phyloP scores from a whole-genome alignment of 2,797 vertebrate genomes.

The Lepilemur ruficaudatus region DNA sequence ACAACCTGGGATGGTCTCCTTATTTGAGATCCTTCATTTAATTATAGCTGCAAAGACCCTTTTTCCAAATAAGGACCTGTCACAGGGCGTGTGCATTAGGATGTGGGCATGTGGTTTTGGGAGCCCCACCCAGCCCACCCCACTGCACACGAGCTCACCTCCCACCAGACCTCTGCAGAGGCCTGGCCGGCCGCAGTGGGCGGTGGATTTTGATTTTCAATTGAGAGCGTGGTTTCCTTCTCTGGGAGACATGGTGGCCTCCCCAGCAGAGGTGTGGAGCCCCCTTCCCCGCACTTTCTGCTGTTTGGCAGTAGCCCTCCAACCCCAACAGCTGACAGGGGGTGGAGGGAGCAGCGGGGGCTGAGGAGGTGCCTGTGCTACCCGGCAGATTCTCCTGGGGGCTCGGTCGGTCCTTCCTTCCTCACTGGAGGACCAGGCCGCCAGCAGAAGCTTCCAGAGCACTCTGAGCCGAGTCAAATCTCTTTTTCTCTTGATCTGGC shows the following conservation, averaged over 20 bases:
- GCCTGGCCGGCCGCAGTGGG: fast-evolving
- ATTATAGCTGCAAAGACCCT: background rate
- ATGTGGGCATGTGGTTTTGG: fast-evolving
- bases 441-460: background rate
- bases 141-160: fast-evolving
- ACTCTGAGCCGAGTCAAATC: background rate
- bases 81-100: fast-evolving
- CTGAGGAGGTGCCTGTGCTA: background rate
- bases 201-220: background rate
- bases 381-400: background rate
- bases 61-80: fast-evolving
- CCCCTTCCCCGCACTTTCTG: fast-evolving
- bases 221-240: background rate
- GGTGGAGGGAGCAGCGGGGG: background rate
- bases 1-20: background rate
- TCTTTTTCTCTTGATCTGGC: background rate
- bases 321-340: background rate
- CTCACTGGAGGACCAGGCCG: background rate
- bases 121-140: fast-evolving
- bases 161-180: fast-evolving
- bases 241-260: too few relatives aligned
- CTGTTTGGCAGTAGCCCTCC: background rate
- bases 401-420: background rate
- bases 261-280: too few relatives aligned
- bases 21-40: background rate